These are phyloP conservation scores for Heliocidaris erythrogramma DNA, from an alignment of 35 echinoderm and acorn worm species.

Conservation along the genomic window DNA sequence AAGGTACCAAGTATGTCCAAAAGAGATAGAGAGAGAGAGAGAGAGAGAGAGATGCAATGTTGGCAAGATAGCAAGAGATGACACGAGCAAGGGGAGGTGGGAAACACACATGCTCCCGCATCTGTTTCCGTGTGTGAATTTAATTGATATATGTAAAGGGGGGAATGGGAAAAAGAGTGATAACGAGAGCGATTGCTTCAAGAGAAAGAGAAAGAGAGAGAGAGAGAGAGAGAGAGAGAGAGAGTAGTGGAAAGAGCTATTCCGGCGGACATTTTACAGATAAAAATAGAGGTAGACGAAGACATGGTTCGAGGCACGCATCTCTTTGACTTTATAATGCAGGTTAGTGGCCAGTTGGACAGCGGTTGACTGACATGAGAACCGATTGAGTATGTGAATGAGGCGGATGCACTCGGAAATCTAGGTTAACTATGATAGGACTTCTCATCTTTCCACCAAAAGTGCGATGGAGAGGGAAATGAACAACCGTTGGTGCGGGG, in stretches of 20 bases:
- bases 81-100: too few species aligned
- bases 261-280: neutral
- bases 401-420: neutral
- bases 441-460: neutral
- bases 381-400: neutral
- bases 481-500: neutral
- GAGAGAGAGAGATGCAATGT: too few species aligned
- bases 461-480: neutral
- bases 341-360: neutral
- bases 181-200: too few species aligned
- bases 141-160: too few species aligned
- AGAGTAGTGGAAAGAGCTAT: neutral
- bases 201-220: too few species aligned
- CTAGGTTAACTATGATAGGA: neutral
- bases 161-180: too few species aligned
- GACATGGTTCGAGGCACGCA: neutral
- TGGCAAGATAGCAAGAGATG: too few species aligned
- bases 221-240: too few species aligned
- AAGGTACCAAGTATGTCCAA: too few species aligned
- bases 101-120: too few species aligned
- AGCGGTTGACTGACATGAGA: neutral
- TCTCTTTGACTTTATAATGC: neutral
- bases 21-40: too few species aligned
- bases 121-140: too few species aligned
- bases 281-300: neutral